A percentile compares a stretch with the other conserved stretches of the same genome.
Evolutionary conservation across 1,140 invertebrate species (phyloP).

Genomic region (Drosophila nasuta): DNA sequence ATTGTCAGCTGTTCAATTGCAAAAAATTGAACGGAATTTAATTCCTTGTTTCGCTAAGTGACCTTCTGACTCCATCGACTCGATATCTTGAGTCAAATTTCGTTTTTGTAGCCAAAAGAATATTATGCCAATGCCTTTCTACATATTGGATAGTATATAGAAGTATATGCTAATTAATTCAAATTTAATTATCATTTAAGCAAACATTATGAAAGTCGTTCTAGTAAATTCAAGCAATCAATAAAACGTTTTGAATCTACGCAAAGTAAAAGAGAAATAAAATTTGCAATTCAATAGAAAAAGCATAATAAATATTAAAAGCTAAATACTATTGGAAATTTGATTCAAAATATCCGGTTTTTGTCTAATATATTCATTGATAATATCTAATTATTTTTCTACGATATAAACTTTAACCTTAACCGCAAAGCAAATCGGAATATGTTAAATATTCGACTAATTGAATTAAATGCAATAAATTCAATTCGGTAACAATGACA

Average conservation of each 20-base stretch:
- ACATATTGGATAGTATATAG: background rate
- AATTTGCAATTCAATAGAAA: slow-evolving; percentile 23
- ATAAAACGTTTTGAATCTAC: slow-evolving; percentile 4
- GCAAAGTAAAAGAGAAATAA: background rate
- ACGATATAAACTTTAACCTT: background rate
- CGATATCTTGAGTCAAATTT: background rate
- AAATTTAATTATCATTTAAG: slow-evolving; percentile 20
- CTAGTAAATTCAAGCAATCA: slow-evolving; percentile 6
- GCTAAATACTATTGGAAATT: background rate
- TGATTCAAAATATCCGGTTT: slow-evolving; percentile 6
- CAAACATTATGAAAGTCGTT: background rate
- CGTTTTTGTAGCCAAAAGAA: no score
- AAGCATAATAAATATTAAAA: slow-evolving; percentile 7
- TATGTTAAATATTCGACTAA: slow-evolving; percentile 2
- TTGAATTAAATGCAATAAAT: slow-evolving; percentile 26
- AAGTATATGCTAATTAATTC: slow-evolving; percentile 10
- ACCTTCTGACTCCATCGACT: background rate
- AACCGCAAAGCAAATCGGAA: slow-evolving; percentile 1
- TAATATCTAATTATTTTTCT: background rate
- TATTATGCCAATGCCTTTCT: background rate
- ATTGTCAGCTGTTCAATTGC: slow-evolving; percentile 1
- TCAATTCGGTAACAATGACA: background rate
- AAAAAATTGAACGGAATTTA: background rate
- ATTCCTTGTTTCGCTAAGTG: background rate
- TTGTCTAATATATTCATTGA: slow-evolving; percentile 14